A percentile compares a stretch with the other conserved stretches of the same genome.
Evolutionary conservation across 2,797 vertebrate genomes (phyloP).

Genomic region (Sardinella longiceps): DNA sequence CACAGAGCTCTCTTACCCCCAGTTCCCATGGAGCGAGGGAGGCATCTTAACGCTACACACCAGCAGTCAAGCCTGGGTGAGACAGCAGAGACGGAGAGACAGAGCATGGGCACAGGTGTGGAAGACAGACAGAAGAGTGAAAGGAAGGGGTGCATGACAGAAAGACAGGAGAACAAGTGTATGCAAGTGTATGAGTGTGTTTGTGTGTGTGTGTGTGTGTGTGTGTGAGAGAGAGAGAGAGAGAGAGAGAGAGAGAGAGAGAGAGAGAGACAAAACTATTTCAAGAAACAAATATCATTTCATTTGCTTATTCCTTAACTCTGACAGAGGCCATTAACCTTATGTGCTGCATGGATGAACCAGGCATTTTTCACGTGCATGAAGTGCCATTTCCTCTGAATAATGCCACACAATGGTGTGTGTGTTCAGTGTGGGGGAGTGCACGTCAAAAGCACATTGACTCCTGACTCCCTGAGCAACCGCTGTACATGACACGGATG

Average conservation of each 20-base stretch:
- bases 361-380: constrained; percentile 31
- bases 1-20: background rate
- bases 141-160: constrained; percentile 10
- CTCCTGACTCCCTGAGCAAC: constrained; percentile 18
- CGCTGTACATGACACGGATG: constrained; percentile 52
- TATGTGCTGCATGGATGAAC: constrained; percentile 27
- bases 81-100: background rate
- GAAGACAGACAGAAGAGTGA: constrained; percentile 4
- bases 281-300: background rate
- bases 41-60: background rate
- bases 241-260: background rate
- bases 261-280: background rate
- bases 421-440: background rate
- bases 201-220: background rate
- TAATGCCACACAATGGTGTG: constrained; percentile 4
- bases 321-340: constrained; percentile 44
- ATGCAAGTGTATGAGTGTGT: background rate
- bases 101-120: background rate
- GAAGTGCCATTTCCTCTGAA: constrained; percentile 35
- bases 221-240: background rate
- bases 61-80: background rate
- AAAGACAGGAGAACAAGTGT: background rate
- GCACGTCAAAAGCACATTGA: constrained; percentile 39
- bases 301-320: constrained; percentile 30
- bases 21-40: constrained; percentile 25